A percentile compares a stretch with the other conserved stretches of the same genome.
phyloP scores from a whole-genome alignment of 1,140 invertebrate species.

The Amyelois transitella region DNA sequence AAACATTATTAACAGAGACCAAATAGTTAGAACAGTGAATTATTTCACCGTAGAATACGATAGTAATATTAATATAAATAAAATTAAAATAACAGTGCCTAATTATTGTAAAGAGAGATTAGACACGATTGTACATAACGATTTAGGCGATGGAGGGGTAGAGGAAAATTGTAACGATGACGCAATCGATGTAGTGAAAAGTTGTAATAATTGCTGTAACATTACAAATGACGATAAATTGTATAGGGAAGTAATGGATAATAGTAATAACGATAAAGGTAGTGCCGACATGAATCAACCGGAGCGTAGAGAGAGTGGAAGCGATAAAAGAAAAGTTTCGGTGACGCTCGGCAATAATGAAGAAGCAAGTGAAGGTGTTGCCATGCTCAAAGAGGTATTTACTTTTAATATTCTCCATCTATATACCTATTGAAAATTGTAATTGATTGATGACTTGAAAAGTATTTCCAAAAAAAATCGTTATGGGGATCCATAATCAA shows the following conservation, averaged over 20 bases:
- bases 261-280: constrained; percentile 16
- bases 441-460: too few relatives aligned
- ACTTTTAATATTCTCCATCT: too few relatives aligned
- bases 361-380: constrained; percentile 32
- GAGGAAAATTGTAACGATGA: constrained; percentile 5
- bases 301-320: constrained; percentile 18
- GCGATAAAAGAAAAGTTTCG: constrained; percentile 18
- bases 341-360: constrained; percentile 43
- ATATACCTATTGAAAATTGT: too few relatives aligned
- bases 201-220: constrained; percentile 44
- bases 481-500: too few relatives aligned
- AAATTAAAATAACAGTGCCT: constrained; percentile 25
- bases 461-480: too few relatives aligned
- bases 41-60: constrained; percentile 55
- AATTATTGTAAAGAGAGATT: constrained; percentile 5
- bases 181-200: constrained; percentile 14
- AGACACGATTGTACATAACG: background rate
- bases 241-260: constrained; percentile 37
- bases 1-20: constrained; percentile 31
- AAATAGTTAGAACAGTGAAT: constrained; percentile 46
- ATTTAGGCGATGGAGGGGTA: background rate
- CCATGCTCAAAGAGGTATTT: constrained; percentile 41
- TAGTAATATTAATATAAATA: constrained; percentile 14
- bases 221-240: constrained; percentile 13
- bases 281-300: constrained; percentile 15